A percentile compares a stretch with the other conserved stretches of the same genome.
These are phyloP conservation scores for Brenthis ino DNA, from an alignment of 2,888 invertebrate species.

Conservation along the genomic window DNA sequence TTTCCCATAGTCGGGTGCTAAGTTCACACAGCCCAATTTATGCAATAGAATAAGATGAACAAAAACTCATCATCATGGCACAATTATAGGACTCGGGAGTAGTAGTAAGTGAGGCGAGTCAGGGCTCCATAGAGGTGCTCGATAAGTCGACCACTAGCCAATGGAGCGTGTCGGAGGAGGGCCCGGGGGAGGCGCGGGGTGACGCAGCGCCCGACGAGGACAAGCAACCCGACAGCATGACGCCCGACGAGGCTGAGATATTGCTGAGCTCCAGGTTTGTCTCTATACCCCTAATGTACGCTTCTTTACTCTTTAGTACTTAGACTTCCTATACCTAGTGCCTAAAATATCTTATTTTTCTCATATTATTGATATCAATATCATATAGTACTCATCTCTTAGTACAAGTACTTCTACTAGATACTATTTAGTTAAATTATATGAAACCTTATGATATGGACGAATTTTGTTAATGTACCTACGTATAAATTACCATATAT, in stretches of 20 bases:
- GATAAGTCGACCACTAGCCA: conserved; percentile 82
- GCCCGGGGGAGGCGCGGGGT: conserved; percentile 64
- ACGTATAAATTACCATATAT: too few relatives aligned
- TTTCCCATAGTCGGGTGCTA: too few relatives aligned
- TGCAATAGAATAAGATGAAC: not conserved
- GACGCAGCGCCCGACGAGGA: conserved; percentile 68
- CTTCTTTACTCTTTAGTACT: not conserved
- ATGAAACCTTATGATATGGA: too few relatives aligned
- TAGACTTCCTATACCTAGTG: not conserved
- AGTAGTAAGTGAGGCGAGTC: conserved; percentile 79
- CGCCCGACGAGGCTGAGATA: conserved; percentile 93
- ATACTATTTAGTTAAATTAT: too few relatives aligned
- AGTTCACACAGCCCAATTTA: too few relatives aligned
- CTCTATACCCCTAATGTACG: not conserved
- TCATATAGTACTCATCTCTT: too few relatives aligned
- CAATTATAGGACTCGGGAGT: conserved; percentile 75
- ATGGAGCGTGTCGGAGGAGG: conserved; percentile 80
- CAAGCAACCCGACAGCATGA: conserved; percentile 84
- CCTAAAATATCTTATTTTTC: too few relatives aligned
- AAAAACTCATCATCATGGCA: not conserved
- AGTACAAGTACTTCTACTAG: too few relatives aligned
- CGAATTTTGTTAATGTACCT: too few relatives aligned
- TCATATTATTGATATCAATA: too few relatives aligned
- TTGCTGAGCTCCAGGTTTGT: conserved; percentile 91
- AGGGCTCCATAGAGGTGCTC: conserved; percentile 81